A percentile compares a stretch with the other conserved stretches of the same genome.
Evolutionary conservation across 2,797 vertebrate genomes (phyloP).

Genomic region (Podarcis lilfordi): DNA sequence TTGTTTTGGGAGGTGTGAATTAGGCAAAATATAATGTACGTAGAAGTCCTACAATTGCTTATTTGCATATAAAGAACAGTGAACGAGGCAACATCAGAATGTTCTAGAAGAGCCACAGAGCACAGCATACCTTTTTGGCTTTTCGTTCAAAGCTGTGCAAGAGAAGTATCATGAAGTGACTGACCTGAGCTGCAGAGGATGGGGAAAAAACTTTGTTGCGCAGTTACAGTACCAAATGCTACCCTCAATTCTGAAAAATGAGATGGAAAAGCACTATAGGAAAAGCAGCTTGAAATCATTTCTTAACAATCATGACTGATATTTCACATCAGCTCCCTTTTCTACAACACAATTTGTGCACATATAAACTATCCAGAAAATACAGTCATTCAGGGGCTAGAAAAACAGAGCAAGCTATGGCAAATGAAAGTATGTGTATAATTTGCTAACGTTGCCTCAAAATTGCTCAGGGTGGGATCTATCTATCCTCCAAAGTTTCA

Average conservation of each 20-base stretch:
- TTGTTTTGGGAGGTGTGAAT: too few species aligned
- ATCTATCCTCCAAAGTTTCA: background rate
- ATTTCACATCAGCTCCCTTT: constrained; percentile 36
- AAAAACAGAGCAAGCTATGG: background rate
- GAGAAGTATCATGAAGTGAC: background rate
- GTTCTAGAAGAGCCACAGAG: too few species aligned
- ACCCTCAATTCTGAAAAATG: constrained; percentile 40
- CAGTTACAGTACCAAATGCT: background rate
- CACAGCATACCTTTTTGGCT: background rate
- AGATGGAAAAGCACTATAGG: constrained; percentile 57
- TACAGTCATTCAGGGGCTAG: background rate
- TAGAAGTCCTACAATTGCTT: too few species aligned
- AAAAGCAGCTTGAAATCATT: constrained; percentile 70
- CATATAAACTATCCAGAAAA: constrained; percentile 34
- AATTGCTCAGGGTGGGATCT: background rate
- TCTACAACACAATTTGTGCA: constrained; percentile 28
- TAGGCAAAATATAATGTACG: too few species aligned
- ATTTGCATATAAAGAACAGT: too few species aligned
- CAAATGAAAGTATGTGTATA: background rate
- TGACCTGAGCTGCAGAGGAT: background rate
- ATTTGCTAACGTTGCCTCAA: constrained; percentile 8
- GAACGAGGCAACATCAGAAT: too few species aligned
- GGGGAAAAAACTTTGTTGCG: background rate
- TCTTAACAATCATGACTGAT: constrained; percentile 39
- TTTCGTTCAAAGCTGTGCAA: background rate